A percentile compares a stretch with the other conserved stretches of the same genome.
Evolutionary conservation across 2,113 vertebrate genomes (phyloP).

Genomic region (Albula goreensis): DNA sequence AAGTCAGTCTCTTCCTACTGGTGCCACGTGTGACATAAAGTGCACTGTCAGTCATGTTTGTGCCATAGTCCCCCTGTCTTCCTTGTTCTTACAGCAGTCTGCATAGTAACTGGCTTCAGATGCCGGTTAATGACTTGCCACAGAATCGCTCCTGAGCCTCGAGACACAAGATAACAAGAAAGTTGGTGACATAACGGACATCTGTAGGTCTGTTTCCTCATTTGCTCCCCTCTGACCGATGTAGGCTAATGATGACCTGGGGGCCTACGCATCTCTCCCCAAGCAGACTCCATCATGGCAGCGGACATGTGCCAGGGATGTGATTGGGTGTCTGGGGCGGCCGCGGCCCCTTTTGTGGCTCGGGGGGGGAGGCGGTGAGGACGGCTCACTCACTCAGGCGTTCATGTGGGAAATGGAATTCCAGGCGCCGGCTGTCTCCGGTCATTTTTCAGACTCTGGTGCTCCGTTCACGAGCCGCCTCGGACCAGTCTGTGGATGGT

Average conservation of each 20-base stretch:
- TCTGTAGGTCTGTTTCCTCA: not conserved
- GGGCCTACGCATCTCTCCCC: too few relatives aligned
- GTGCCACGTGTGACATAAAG: too few relatives aligned
- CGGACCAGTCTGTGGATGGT: not conserved
- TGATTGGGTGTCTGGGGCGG: not conserved
- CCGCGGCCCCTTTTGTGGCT: not conserved
- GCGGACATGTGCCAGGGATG: not conserved
- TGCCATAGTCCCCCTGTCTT: too few relatives aligned
- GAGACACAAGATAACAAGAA: not conserved
- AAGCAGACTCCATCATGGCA: not conserved
- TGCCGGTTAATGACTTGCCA: not conserved
- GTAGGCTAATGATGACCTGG: not conserved
- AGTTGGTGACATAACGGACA: not conserved
- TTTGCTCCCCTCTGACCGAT: not conserved
- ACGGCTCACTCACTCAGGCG: not conserved
- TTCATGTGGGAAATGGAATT: constrained; percentile 5
- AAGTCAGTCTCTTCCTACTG: too few relatives aligned
- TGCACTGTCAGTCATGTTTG: too few relatives aligned
- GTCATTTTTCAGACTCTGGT: not conserved
- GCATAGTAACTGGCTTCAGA: too few relatives aligned
- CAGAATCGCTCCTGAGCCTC: not conserved
- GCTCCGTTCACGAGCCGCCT: too few relatives aligned
- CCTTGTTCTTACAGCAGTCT: not conserved
- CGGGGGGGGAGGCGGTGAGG: not conserved
- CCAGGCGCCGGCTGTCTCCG: not conserved